Base-by-base conservation (phyloP, 2,113 vertebrate genomes). In the Psittacula cyanocephala region DNA sequence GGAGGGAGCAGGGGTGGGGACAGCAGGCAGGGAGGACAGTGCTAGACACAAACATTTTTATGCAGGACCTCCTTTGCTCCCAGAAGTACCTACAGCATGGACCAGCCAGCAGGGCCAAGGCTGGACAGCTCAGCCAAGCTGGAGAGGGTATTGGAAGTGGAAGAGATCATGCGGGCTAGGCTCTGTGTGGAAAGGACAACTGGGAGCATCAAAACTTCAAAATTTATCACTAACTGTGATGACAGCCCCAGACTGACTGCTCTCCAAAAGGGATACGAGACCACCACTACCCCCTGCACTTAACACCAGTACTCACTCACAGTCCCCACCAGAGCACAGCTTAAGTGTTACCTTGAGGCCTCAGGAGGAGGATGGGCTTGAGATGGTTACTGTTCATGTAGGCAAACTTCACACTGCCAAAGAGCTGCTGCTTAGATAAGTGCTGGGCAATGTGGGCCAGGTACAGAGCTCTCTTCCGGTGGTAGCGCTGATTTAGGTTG, bases 401-500 rank as follows among this genome's bases (percentile, higher is more conserved):
- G 17, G 99, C 98, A 95, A 99, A 99, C 65, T 90, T 98, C 95
- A 99, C 95, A 2, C 97, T 97, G 77, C 98, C 98, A 3, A 99
- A 98, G 55, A 98, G 93, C 11, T 98, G 93, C 28, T 98, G 97
- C 33, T 97, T 96, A 29, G 96, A 76, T 31, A 99, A 97, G 60
- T 98, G 96, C 52, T 98, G 96, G 41, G 99, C 99, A 1, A 99
- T 92, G 76, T 99, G 98, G 17, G 99, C 98, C 70, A 99, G 96
- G 94, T 99, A 99, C 5, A 99, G 97, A 11, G 99, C 99, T 86
- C 99, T 98, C 97, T 99, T 99, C 43, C 99, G 98, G 17, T 99
- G 98, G 97, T 99, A 99, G n/a, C 98, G 98, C 95, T 99, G 99
- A 93, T 99, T 99, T 84, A 99, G 81, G 37, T 98, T 94, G 39